Conservation (phyloP, 2,113 vertebrate species). For the Megaceryle maxima region DNA sequence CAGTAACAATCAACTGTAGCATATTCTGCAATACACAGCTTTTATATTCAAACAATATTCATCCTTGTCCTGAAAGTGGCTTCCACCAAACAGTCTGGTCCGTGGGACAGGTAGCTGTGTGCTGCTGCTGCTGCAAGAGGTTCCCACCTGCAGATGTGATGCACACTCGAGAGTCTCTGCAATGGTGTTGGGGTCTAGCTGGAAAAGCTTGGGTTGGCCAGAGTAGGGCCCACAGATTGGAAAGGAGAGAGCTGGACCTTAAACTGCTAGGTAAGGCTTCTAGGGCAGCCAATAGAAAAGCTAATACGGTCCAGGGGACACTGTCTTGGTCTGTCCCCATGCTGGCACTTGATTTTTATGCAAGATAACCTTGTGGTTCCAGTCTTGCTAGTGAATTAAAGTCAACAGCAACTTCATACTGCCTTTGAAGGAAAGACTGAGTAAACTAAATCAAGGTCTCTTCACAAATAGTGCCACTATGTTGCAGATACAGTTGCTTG, state of each 20-base stretch:
- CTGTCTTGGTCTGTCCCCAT: not conserved
- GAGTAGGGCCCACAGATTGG: not conserved
- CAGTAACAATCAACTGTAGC: not conserved
- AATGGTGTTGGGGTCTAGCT: not conserved
- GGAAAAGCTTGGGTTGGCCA: not conserved
- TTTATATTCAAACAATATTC: not conserved
- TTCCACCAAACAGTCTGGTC: not conserved
- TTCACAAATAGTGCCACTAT: not conserved
- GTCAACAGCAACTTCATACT: not conserved
- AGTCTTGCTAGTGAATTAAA: not conserved
- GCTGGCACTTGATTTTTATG: not conserved
- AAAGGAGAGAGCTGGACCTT: not conserved
- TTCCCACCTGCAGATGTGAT: not conserved
- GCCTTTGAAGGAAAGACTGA: not conserved
- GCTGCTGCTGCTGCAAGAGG: not conserved
- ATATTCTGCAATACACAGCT: not conserved
- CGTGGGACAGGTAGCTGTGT: not conserved
- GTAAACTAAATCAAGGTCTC: not conserved
- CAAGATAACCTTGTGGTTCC: not conserved
- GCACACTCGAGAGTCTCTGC: not conserved
- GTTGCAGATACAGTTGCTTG: not conserved
- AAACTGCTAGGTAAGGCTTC: not conserved
- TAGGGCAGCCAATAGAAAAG: not conserved
- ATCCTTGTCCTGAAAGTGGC: not conserved
- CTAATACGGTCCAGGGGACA: fast-evolving